Evolutionary conservation across 2,797 vertebrate genomes (phyloP), one percentile per base, ranked within the genome.

Genomic region (Cercopithecus mitis): DNA sequence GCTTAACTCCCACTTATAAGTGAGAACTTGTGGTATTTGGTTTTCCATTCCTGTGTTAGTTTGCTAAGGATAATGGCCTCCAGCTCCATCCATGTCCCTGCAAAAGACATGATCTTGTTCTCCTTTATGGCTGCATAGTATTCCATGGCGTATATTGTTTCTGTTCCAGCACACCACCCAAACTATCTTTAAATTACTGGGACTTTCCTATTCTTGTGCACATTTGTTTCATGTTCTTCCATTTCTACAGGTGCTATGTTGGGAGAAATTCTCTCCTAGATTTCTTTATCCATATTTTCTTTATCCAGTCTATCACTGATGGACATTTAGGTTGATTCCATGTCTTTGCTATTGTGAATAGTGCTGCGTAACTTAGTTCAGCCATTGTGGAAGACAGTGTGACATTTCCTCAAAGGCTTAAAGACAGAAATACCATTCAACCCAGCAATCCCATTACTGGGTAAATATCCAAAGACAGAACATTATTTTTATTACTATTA

Each of bases 221-320:
- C 0, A 1, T 36, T 7, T 1, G 0, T 20, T 41, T 47, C 41
- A 15, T 11, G 9, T 12, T 39, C 25, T 41, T 30, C 19, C 5
- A 0, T 10, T 57, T 55, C 36, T 17, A 1, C 4, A 24, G n/a
- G 24, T 11, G 50, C 55, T 11, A 19, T 25, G 14, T 25, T 24
- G 27, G 45, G 73, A 30, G 70, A 36, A 73, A 50, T 19, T 25
- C 76, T 83, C 20, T 92, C 67, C 22, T 27, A 22, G 80, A 6
- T 82, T 30, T 10, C n/a, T 36, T 50, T 17, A 50, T 15, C 15
- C 64, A 8, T 17, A 67, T 67, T 67, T 33, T n/a, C 15, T 67
- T 67, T n/a, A 67, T n/a, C 15, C 15, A 17, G 61, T n/a, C 61
- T n/a, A n/a, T 67, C 7, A 67, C 4, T 33, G 14, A 67, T n/a